These are phyloP conservation scores for Callipepla squamata DNA, from an alignment of 2,113 vertebrate genomes.

Conservation along the genomic window DNA sequence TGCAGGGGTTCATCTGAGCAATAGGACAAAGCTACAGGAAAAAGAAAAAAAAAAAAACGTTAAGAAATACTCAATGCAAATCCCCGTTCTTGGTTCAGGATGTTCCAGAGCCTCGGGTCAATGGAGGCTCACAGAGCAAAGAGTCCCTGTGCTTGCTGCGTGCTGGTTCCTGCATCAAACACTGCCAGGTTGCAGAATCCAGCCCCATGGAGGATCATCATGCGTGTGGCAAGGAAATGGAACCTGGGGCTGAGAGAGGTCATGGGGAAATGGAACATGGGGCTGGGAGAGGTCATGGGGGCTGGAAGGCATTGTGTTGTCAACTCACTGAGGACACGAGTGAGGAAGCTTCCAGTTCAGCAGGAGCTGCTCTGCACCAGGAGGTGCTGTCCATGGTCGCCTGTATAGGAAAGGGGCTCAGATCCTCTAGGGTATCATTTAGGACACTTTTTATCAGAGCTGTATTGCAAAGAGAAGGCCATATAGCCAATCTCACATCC, in stretches of 20 bases:
- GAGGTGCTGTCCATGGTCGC: fast-evolving
- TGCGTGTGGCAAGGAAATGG: fast-evolving
- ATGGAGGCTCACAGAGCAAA: not conserved
- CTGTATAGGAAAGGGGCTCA: not conserved
- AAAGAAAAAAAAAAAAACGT: not conserved
- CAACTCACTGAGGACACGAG: not conserved
- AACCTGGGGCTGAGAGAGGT: fast-evolving
- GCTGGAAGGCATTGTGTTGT: not conserved
- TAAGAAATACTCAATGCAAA: not conserved
- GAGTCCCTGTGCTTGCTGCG: not conserved
- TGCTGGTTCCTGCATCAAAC: not conserved
- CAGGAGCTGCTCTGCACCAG: not conserved
- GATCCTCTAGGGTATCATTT: fast-evolving
- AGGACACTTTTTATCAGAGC: not conserved
- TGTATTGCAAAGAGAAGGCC: not conserved
- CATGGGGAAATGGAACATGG: fast-evolving
- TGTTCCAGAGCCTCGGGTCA: fast-evolving
- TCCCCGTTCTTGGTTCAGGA: not conserved
- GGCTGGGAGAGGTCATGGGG: fast-evolving
- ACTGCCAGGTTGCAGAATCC: fast-evolving
- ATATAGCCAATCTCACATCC: fast-evolving
- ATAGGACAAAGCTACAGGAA: not conserved
- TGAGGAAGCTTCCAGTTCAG: not conserved
- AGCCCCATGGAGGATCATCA: not conserved
- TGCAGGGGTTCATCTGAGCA: not conserved